Base-by-base conservation (phyloP, 2,888 invertebrate species). In the Augiades crinisus region DNA sequence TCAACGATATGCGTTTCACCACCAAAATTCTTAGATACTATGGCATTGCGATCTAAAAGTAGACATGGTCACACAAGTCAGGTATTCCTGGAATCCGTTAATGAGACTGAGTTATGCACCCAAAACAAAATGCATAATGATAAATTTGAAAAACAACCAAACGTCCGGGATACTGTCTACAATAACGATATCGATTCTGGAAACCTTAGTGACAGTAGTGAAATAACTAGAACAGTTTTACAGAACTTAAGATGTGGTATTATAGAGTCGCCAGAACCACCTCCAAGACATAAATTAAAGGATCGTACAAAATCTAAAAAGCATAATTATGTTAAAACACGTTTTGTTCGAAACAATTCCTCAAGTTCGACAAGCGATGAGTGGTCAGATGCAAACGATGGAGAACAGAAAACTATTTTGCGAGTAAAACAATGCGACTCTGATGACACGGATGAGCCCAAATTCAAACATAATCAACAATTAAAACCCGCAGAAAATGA, bases 1-100 rank as follows among this genome's bases (percentile, higher is more conserved):
- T 78, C 78, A 57, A 83, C 68, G 61, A 75, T 80, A 59, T 81
- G 68, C 70, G 90, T 81, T 7, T 82, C 85, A 8, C 86, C 91
- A 44, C 92, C 94, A 6, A 90, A 91, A 55, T 95, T 95, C 75
- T 90, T 94, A 72, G 96, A 97, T 76, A 96, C 96, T 17, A 96
- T 96, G 94, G 94, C 96, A 16, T 86, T 96, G 63, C 92, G 96
- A 62, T 90, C 93, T 47, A 92, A 92, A 75, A 85, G 83, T 59
- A 86, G 87, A 66, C 92, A 92, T 71, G 89, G 90, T 31, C 92
- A 93, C 72, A 90, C 92, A 14, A 91, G 92, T 71, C 92, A 92
- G 77, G 90, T 92, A 56, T 94, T 94, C 75, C 78, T 90, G 14
- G 86, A 90, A 75, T 62, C 90, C 43, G 71, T 75, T 1, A 67